Percentiles rank a stretch among this genome's conserved stretches.
Conservation (phyloP, 1,140 invertebrate species). For the Nephotettix cincticeps region DNA sequence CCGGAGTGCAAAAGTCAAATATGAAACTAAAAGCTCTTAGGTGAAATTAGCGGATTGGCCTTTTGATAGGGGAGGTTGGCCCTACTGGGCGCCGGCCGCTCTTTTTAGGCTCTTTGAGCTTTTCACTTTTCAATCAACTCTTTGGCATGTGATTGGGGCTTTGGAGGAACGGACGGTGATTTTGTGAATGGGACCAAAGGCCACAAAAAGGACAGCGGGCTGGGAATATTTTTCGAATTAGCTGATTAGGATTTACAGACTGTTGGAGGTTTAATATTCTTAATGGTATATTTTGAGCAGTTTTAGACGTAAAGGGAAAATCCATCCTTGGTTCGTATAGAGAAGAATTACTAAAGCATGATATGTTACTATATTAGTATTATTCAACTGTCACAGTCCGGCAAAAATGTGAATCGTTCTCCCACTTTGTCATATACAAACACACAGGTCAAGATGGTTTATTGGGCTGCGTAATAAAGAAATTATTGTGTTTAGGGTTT, state of each 20-base stretch:
- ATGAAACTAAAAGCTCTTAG: slow-evolving; percentile 21
- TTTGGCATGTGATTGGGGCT: neutral
- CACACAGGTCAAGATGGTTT: too few species aligned
- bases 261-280: slow-evolving; percentile 19
- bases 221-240: slow-evolving; percentile 19
- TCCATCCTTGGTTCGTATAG: too few species aligned
- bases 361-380: too few species aligned
- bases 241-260: slow-evolving; percentile 8
- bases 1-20: slow-evolving; percentile 5
- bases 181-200: slow-evolving; percentile 8
- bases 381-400: too few species aligned
- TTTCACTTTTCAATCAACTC: slow-evolving; percentile 22
- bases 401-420: too few species aligned
- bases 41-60: neutral
- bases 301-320: too few species aligned
- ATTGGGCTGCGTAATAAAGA: too few species aligned
- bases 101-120: slow-evolving; percentile 8
- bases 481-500: too few species aligned
- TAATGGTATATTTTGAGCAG: neutral
- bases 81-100: neutral
- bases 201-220: slow-evolving; percentile 15
- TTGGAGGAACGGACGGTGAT: neutral
- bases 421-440: too few species aligned
- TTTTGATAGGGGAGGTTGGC: neutral
- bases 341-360: too few species aligned